A percentile compares a stretch with the other conserved stretches of the same genome.
phyloP scores from a whole-genome alignment of 2,113 vertebrate genomes.

The Pholis gunnellus region DNA sequence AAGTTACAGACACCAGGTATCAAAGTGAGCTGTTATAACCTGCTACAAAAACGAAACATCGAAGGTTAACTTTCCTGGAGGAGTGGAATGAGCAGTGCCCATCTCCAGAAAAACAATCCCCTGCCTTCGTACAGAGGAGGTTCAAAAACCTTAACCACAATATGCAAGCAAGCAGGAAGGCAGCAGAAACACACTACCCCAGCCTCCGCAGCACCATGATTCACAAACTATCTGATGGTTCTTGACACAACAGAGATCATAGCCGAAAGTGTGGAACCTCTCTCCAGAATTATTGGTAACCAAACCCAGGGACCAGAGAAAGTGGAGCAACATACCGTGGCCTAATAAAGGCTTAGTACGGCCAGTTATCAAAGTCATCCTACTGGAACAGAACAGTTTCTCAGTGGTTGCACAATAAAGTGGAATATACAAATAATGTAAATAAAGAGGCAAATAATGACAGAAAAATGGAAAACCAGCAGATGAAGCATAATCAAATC shows the following conservation, averaged over 20 bases:
- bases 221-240: neutral
- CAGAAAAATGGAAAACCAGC: no score
- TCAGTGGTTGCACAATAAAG: neutral
- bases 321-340: no score
- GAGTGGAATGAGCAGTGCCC: no score
- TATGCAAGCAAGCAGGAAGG: neutral
- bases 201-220: neutral
- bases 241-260: neutral
- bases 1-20: no score
- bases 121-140: no score
- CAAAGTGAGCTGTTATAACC: no score
- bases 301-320: neutral
- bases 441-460: no score
- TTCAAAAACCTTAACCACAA: neutral
- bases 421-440: neutral
- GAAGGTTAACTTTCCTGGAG: no score
- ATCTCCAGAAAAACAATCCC: neutral
- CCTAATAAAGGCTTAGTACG: neutral
- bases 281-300: neutral
- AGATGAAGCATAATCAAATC: no score
- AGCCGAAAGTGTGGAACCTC: neutral
- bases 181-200: neutral
- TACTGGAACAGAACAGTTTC: no score
- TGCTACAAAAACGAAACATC: no score
- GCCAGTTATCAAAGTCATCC: neutral